Evolutionary conservation across 2,797 vertebrate species (phyloP).

Genomic region (Acanthornis magna): DNA sequence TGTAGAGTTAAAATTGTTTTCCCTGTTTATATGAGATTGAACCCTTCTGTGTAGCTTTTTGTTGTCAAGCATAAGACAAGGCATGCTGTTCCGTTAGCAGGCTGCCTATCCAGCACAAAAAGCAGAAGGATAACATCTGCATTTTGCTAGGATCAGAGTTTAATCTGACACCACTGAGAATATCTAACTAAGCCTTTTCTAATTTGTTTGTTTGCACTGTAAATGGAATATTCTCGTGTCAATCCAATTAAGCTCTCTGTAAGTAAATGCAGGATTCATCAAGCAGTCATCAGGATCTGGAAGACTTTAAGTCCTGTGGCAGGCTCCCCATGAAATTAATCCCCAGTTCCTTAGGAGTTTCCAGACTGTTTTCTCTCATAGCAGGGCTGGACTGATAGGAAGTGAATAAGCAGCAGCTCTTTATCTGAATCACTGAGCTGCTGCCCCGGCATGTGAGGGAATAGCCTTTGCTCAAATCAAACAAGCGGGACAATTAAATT

Average conservation of each 20-base stretch:
- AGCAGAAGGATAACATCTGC: neutral
- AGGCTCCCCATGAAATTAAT: conserved; percentile 15
- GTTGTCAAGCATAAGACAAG: neutral
- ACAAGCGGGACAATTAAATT: neutral
- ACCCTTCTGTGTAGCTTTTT: neutral
- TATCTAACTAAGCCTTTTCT: neutral
- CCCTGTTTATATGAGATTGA: neutral
- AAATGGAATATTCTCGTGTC: neutral
- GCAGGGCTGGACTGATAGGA: neutral
- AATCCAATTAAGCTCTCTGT: neutral
- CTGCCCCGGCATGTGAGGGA: fast-evolving
- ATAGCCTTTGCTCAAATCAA: neutral
- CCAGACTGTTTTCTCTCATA: conserved; percentile 35
- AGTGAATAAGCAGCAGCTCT: neutral
- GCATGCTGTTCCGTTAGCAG: neutral
- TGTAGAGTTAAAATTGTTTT: neutral
- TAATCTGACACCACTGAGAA: neutral
- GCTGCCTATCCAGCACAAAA: neutral
- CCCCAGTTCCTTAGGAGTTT: neutral
- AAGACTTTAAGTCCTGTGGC: neutral
- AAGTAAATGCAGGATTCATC: neutral
- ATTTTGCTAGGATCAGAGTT: neutral
- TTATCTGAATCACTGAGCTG: conserved; percentile 17
- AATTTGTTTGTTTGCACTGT: neutral
- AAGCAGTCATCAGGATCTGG: neutral